phyloP scores from a whole-genome alignment of 2,797 vertebrate species.

The Malacoraja senta region DNA sequence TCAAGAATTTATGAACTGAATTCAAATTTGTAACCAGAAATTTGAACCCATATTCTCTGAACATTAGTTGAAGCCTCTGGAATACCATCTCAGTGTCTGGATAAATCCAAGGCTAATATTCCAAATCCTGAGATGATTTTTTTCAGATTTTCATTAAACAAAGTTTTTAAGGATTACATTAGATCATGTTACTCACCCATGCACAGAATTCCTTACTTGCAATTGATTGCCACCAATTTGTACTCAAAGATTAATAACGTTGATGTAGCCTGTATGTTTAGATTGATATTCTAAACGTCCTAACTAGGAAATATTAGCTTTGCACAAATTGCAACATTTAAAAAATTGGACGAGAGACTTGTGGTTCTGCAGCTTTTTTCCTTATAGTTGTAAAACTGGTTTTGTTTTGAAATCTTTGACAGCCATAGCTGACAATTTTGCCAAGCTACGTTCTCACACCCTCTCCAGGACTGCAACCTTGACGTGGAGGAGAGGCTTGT shows the following conservation, averaged over 20 bases:
- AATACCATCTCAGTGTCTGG: background rate
- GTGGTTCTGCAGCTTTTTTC: background rate
- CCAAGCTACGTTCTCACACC: background rate
- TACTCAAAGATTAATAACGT: background rate
- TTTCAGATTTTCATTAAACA: background rate
- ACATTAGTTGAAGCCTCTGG: background rate
- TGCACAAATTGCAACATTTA: background rate
- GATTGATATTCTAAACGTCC: background rate
- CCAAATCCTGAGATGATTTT: background rate
- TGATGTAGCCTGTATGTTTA: background rate
- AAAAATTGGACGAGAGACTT: too few species aligned
- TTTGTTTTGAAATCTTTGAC: background rate
- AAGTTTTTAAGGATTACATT: background rate
- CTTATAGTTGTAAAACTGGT: background rate
- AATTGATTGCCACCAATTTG: background rate
- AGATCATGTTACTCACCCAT: background rate
- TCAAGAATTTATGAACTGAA: background rate
- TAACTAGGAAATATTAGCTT: background rate
- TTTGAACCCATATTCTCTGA: background rate
- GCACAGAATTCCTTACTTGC: background rate
- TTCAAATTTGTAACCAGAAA: constrained; percentile 6
- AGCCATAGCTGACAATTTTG: background rate
- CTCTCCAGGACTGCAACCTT: too few species aligned
- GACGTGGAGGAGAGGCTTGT: too few species aligned
- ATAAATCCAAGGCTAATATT: background rate